Evolutionary conservation across 1,140 invertebrate species (phyloP).

Genomic region (Heliconius eleuchia): DNA sequence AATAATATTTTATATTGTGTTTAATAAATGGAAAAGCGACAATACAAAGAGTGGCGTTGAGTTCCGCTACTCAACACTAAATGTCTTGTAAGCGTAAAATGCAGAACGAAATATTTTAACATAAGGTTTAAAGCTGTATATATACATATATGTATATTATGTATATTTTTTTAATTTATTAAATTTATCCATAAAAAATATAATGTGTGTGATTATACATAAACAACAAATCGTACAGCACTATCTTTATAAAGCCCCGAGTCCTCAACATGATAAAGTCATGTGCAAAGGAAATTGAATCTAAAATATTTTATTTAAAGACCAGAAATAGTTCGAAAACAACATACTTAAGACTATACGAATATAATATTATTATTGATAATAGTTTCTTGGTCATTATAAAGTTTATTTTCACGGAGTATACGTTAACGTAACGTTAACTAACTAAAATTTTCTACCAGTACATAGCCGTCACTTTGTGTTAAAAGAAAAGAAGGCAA

Average conservation of each 20-base stretch:
- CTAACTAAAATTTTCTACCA: too few relatives aligned
- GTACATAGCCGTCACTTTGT: too few relatives aligned
- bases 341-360: neutral
- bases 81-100: too few relatives aligned
- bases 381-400: neutral
- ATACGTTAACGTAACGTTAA: neutral
- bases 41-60: too few relatives aligned
- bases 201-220: neutral
- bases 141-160: too few relatives aligned
- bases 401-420: neutral
- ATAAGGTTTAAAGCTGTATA: too few relatives aligned
- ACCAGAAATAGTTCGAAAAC: neutral
- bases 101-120: too few relatives aligned
- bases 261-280: neutral
- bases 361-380: neutral
- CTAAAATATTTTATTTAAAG: slow-evolving; percentile 4
- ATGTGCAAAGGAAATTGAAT: slow-evolving; percentile 8
- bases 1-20: too few relatives aligned
- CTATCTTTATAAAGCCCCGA: neutral
- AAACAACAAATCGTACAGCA: neutral
- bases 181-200: too few relatives aligned
- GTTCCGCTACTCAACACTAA: too few relatives aligned
- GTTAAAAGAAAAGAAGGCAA: neutral
- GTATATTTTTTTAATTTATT: too few relatives aligned
- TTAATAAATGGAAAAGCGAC: too few relatives aligned